A percentile compares a stretch with the other conserved stretches of the same genome.
phyloP scores from a whole-genome alignment of 2,888 invertebrate genomes.

The Alsophila aescularia region DNA sequence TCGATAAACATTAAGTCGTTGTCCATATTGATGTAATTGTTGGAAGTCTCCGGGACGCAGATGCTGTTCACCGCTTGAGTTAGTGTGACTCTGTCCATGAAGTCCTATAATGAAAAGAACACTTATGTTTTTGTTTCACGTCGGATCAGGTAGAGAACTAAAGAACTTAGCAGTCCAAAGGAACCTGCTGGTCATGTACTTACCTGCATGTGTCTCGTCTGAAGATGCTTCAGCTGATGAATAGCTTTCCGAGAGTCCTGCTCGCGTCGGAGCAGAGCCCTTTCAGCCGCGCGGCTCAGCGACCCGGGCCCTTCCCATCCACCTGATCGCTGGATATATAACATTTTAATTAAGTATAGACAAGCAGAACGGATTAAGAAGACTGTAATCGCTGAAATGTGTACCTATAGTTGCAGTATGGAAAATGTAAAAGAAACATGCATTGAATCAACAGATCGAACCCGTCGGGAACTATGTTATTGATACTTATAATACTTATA shows the following conservation, averaged over 20 bases:
- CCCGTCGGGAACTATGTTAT: too few species aligned
- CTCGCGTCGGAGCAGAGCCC: slow-evolving; percentile 71
- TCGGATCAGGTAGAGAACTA: too few species aligned
- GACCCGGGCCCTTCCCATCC: slow-evolving; percentile 66
- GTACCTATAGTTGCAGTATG: too few species aligned
- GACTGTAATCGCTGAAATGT: not conserved
- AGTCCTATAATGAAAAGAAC: slow-evolving; percentile 60
- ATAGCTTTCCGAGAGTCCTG: slow-evolving; percentile 79
- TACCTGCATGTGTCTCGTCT: slow-evolving; percentile 76
- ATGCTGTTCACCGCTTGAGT: slow-evolving; percentile 79
- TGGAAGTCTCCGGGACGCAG: slow-evolving; percentile 67
- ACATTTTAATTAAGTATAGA: not conserved
- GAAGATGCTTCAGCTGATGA: slow-evolving; percentile 74
- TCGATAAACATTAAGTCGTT: slow-evolving; percentile 77
- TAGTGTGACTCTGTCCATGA: slow-evolving; percentile 74
- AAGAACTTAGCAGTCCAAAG: not conserved
- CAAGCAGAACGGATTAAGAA: too few species aligned
- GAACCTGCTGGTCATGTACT: not conserved
- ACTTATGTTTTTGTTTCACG: not conserved
- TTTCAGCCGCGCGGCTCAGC: slow-evolving; percentile 71
- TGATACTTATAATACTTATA: too few species aligned
- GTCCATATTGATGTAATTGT: slow-evolving; percentile 70
- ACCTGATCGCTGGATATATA: slow-evolving; percentile 53
- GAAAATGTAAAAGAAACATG: too few species aligned
- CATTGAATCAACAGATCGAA: too few species aligned